phyloP scores from a whole-genome alignment of 2,888 invertebrate species.

The Willowsia nigromaculata region DNA sequence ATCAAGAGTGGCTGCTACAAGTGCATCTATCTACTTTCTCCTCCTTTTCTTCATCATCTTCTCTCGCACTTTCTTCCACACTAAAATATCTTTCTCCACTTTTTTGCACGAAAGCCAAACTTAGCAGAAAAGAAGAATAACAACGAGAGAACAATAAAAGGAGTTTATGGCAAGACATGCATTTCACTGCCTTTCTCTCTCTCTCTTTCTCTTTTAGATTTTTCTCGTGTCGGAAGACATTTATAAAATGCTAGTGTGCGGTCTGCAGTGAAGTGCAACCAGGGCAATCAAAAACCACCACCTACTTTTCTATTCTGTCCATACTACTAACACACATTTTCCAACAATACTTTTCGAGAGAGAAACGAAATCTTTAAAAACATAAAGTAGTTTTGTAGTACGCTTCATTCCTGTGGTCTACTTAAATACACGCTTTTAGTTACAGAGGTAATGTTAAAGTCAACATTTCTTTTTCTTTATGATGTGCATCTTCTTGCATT shows the following conservation, averaged over 20 bases:
- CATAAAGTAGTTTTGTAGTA: conserved; percentile 2
- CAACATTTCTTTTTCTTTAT: conserved; percentile 51
- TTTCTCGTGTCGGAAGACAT: conserved; percentile 67
- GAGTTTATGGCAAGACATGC: conserved; percentile 60
- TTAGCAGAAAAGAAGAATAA: background rate
- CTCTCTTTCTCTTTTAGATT: background rate
- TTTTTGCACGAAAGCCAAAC: background rate
- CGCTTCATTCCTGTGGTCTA: background rate
- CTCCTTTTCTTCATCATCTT: conserved; percentile 5
- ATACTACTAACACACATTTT: conserved; percentile 29
- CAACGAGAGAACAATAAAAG: conserved; percentile 32
- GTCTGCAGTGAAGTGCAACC: conserved; percentile 72
- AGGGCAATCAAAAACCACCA: conserved; percentile 69
- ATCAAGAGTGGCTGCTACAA: conserved; percentile 41
- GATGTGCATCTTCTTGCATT: conserved; percentile 58
- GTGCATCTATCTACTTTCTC: background rate
- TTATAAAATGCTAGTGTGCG: conserved; percentile 59
- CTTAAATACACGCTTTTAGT: conserved; percentile 46
- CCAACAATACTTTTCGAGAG: conserved; percentile 2
- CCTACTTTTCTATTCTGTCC: conserved; percentile 43
- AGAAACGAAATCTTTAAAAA: background rate
- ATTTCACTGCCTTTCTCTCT: conserved; percentile 51
- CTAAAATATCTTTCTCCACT: background rate
- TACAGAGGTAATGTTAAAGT: conserved; percentile 57
- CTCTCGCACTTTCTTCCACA: background rate